Evolutionary conservation across 2,113 vertebrate genomes (phyloP), one percentile per base, ranked within the genome.

Genomic region (Strix uralensis): DNA sequence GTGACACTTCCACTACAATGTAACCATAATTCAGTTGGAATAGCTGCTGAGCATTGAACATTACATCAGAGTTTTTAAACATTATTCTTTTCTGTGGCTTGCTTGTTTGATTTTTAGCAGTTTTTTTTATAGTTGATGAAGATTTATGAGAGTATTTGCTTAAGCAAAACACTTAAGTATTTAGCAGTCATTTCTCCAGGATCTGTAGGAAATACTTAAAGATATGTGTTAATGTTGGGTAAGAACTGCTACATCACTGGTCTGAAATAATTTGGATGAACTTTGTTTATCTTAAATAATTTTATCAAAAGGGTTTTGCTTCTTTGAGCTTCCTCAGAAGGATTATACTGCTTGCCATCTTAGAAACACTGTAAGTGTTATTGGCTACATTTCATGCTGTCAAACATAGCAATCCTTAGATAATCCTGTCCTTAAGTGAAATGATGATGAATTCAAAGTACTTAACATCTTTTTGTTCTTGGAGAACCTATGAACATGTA

Each of bases 51-150:
- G 40, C 84, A 14, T 26, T 83, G 86, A 77, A 54, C 15, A 1
- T 66, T 67, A 66, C 85, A 65, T 30, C 51, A 81, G 61, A 83
- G 36, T 25, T 82, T 85, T 82, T 49, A 67, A 91, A 93, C 79
- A 18, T 65, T 42, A 34, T 74, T 96, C 34, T 93, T 81, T 67
- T 66, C 81, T 66, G 62, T 85, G 84, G 34, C 65, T 65, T 88
- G 67, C 82, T 96, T 90, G 65, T 91, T 95, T 90, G 81, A 94
- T 86, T 88, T 90, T 94, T 89, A 86, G 81, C 57, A 51, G 11
- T 7, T 58, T 73, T 88, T 90, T 78, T 79, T 85, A 18, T 67
- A 77, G 55, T 92, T 55, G 32, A 55, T 57, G 59, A 81, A 74
- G 96, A 97, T 88, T 94, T 92, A 92, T 85, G 61, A 40, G 81